Evolutionary conservation across 1,140 invertebrate genomes (phyloP).

Genomic region (Drosophila athabasca): DNA sequence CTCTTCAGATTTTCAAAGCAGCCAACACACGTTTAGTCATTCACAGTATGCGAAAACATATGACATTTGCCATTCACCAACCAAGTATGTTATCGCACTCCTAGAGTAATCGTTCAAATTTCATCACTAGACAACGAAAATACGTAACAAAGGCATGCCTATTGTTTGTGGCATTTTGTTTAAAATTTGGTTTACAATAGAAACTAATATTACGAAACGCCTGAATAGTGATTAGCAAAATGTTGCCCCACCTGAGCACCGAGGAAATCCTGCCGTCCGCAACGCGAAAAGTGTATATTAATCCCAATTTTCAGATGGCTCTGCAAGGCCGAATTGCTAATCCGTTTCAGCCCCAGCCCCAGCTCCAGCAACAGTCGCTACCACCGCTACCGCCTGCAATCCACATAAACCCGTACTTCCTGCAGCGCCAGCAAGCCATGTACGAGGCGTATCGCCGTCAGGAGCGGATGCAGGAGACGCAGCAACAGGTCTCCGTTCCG

Average conservation of each 20-base stretch:
- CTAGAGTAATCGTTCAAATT: too few relatives aligned
- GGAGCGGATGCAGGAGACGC: constrained; percentile 22
- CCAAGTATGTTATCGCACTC: too few relatives aligned
- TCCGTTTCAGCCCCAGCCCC: constrained; percentile 15
- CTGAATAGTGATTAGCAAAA: constrained; percentile 20
- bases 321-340: constrained; percentile 55
- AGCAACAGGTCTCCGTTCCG: constrained; percentile 23
- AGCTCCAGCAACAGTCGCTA: constrained; percentile 9
- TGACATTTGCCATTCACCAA: too few relatives aligned
- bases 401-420: constrained; percentile 68
- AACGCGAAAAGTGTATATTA: constrained; percentile 70
- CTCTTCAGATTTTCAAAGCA: too few relatives aligned
- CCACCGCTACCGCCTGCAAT: constrained; percentile 49
- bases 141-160: too few relatives aligned
- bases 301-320: constrained; percentile 65
- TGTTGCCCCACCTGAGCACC: constrained; percentile 62
- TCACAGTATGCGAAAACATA: too few relatives aligned
- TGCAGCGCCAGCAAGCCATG: constrained; percentile 56
- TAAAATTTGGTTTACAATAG: too few relatives aligned
- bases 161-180: too few relatives aligned
- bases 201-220: not conserved
- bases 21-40: too few relatives aligned
- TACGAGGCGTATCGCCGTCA: constrained; percentile 21
- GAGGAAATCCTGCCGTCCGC: constrained; percentile 50
- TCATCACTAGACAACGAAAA: too few relatives aligned